Evolutionary conservation across 2,113 vertebrate species (phyloP).

Genomic region (Lepus timidus): DNA sequence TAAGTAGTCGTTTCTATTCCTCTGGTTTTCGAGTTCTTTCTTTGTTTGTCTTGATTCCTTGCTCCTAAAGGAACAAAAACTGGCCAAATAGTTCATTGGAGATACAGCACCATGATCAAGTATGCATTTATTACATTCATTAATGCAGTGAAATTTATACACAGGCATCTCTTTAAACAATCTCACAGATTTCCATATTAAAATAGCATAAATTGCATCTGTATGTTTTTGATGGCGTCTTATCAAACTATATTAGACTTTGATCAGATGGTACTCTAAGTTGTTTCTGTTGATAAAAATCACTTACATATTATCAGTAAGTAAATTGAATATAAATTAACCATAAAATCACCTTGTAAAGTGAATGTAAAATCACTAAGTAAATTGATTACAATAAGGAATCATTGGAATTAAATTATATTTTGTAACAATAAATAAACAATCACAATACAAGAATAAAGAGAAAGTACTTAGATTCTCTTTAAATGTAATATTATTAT

Average conservation of each 20-base stretch:
- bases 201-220: neutral
- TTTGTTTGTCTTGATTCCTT: neutral
- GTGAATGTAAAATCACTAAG: neutral
- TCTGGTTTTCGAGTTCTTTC: neutral
- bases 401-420: neutral
- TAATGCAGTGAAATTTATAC: neutral
- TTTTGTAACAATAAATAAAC: conserved; percentile 13
- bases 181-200: neutral
- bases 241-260: neutral
- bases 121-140: neutral
- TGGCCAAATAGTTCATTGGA: neutral
- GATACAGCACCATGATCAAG: neutral
- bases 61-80: neutral
- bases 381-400: neutral
- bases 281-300: neutral
- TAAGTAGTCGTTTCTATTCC: neutral
- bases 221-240: neutral
- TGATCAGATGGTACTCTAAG: neutral
- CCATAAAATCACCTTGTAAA: neutral
- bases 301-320: neutral
- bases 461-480: neutral
- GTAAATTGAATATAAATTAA: neutral
- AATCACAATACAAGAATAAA: neutral
- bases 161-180: neutral
- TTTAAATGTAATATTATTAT: neutral